Conservation (phyloP, 1,140 invertebrate genomes). For the Drosophila azteca region DNA sequence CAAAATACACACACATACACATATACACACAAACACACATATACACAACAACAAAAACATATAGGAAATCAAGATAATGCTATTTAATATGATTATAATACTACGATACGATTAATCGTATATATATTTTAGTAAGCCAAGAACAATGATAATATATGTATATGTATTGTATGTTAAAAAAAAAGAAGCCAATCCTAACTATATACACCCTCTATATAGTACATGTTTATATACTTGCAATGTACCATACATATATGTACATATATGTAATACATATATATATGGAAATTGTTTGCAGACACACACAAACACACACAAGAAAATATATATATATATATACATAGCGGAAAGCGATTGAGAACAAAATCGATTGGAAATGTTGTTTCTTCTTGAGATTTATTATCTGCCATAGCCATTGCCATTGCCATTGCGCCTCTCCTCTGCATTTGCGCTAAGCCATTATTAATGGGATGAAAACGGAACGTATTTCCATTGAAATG, state of each 20-base stretch:
- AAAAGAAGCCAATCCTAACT: constrained; percentile 69
- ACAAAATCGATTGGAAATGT: constrained; percentile 37
- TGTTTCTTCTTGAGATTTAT: constrained; percentile 47
- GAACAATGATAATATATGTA: constrained; percentile 46
- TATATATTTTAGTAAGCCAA: constrained; percentile 79
- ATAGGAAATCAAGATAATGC: constrained; percentile 63
- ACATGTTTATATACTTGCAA: constrained; percentile 17
- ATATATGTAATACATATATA: constrained; percentile 30
- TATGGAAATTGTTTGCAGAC: constrained; percentile 64
- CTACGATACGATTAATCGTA: constrained; percentile 26
- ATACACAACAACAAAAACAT: not conserved
- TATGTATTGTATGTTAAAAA: constrained; percentile 48
- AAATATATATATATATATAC: constrained; percentile 60
- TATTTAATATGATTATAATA: constrained; percentile 62
- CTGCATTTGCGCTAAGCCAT: constrained; percentile 56
- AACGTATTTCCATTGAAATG: constrained; percentile 16
- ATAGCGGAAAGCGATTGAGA: constrained; percentile 51
- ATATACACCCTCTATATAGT: constrained; percentile 42
- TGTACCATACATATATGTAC: constrained; percentile 36
- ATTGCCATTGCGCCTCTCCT: too few species aligned
- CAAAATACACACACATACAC: constrained; percentile 3
- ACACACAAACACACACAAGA: constrained; percentile 25
- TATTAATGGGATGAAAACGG: constrained; percentile 9
- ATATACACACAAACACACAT: not conserved
- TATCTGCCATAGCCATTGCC: constrained; percentile 31